phyloP scores from a whole-genome alignment of 1,140 invertebrate species.

The Eupeodes corollae region DNA sequence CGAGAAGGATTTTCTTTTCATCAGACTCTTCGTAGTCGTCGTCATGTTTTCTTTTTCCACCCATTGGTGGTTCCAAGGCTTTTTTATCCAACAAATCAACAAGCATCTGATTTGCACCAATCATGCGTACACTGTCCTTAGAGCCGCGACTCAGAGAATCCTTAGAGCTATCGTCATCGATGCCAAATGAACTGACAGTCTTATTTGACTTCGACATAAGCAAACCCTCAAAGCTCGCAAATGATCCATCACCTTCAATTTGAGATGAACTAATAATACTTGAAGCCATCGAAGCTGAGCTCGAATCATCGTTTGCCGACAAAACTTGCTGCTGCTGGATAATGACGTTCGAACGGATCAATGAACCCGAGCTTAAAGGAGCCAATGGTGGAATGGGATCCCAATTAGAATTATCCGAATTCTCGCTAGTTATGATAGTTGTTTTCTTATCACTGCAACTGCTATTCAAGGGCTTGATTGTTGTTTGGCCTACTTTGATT shows the following conservation, averaged over 20 bases:
- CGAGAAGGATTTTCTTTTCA: slow-evolving; percentile 25
- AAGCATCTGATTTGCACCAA: slow-evolving; percentile 35
- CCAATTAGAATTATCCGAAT: slow-evolving; percentile 1
- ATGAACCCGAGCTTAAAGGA: slow-evolving; percentile 29
- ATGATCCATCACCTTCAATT: slow-evolving; percentile 46
- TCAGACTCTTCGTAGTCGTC: slow-evolving; percentile 39
- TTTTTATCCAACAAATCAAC: slow-evolving; percentile 56
- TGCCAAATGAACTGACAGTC: slow-evolving; percentile 37
- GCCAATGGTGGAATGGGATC: slow-evolving; percentile 41
- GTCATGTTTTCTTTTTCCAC: slow-evolving; percentile 43
- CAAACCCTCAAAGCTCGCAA: slow-evolving; percentile 52
- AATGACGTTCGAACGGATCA: slow-evolving; percentile 3
- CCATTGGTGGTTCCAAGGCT: slow-evolving; percentile 10
- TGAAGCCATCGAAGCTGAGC: slow-evolving; percentile 43
- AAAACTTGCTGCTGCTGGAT: not conserved
- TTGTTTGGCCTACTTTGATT: slow-evolving; percentile 35
- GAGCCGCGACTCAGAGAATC: slow-evolving; percentile 31
- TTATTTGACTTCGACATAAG: slow-evolving; percentile 43
- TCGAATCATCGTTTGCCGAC: slow-evolving; percentile 43
- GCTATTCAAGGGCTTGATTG: slow-evolving; percentile 32
- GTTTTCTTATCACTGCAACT: not conserved
- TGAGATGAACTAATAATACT: slow-evolving; percentile 41
- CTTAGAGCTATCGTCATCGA: slow-evolving; percentile 45
- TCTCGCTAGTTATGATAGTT: not conserved
- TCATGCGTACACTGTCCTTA: not conserved